Evolutionary conservation across 1,140 invertebrate species (phyloP).

Genomic region (Eubasilissa regina): DNA sequence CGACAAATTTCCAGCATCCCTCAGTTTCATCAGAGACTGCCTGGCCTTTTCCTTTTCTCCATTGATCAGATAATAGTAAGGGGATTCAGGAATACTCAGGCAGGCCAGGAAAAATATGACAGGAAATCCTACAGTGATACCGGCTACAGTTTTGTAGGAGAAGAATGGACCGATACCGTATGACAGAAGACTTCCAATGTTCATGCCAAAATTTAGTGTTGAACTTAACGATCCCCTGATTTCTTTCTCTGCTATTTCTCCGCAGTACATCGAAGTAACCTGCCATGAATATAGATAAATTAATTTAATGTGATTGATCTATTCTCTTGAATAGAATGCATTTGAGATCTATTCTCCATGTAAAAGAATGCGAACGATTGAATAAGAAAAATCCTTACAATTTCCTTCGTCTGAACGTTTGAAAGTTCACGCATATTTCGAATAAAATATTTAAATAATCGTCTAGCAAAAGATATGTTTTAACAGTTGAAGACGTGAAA

Average conservation of each 20-base stretch:
- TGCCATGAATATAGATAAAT: too few species aligned
- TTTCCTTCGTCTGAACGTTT: too few species aligned
- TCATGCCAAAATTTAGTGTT: constrained; percentile 70
- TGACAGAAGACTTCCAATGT: constrained; percentile 71
- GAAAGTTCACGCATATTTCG: too few species aligned
- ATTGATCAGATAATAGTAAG: constrained; percentile 66
- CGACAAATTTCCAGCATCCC: constrained; percentile 47
- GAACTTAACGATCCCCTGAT: constrained; percentile 72
- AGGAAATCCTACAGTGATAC: constrained; percentile 70
- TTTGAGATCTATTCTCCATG: too few species aligned
- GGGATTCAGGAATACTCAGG: constrained; percentile 71
- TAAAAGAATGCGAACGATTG: too few species aligned
- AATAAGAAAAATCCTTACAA: too few species aligned
- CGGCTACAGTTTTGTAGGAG: constrained; percentile 69
- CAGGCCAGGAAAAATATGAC: constrained; percentile 66
- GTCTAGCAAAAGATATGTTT: too few species aligned
- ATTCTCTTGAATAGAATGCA: too few species aligned
- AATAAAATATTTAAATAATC: too few species aligned
- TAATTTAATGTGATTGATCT: too few species aligned
- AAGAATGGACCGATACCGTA: constrained; percentile 71
- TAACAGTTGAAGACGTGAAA: too few species aligned
- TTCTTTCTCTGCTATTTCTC: constrained; percentile 73
- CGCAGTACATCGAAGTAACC: constrained; percentile 72
- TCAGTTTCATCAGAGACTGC: constrained; percentile 61
- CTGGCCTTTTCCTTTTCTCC: constrained; percentile 60